Percentiles rank a stretch among this genome's conserved stretches.
phyloP scores from a whole-genome alignment of 1,140 invertebrate species.

The Diplogasteroides magnus region DNA sequence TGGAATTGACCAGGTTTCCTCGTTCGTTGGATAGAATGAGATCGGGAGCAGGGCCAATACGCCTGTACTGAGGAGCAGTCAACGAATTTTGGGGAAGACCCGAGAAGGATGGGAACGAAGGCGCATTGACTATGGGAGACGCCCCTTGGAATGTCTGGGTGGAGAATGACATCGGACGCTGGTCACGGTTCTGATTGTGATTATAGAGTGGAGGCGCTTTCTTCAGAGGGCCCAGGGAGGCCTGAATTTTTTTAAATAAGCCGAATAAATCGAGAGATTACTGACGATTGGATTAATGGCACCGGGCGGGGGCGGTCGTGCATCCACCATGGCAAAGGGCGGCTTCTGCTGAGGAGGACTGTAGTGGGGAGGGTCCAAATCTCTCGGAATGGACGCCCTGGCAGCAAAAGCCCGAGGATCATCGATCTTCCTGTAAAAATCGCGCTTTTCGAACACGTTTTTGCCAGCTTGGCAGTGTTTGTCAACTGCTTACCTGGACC shows the following conservation, averaged over 20 bases:
- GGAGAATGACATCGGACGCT: neutral
- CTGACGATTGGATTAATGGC: neutral
- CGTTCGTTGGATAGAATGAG: constrained; percentile 17
- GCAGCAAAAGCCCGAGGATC: neutral
- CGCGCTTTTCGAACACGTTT: too few relatives aligned
- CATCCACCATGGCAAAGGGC: neutral
- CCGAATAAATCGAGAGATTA: neutral
- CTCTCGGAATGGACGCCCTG: neutral
- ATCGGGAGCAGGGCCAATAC: constrained; percentile 1
- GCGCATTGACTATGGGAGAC: neutral
- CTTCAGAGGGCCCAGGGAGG: neutral
- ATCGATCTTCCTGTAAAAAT: neutral
- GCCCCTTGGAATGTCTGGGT: neutral
- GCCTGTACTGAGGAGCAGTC: neutral
- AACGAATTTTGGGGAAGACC: neutral
- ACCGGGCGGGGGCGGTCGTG: neutral
- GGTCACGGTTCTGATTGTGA: neutral
- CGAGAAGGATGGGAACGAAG: constrained; percentile 5
- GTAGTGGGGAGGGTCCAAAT: neutral
- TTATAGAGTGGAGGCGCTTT: too few relatives aligned
- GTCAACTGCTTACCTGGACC: too few relatives aligned
- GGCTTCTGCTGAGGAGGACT: neutral
- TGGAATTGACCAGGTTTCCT: constrained; percentile 48
- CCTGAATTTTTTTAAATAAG: too few relatives aligned
- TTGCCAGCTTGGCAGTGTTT: too few relatives aligned